Base-by-base conservation (phyloP, 2,797 vertebrate species). In the Hylomyscus alleni region DNA sequence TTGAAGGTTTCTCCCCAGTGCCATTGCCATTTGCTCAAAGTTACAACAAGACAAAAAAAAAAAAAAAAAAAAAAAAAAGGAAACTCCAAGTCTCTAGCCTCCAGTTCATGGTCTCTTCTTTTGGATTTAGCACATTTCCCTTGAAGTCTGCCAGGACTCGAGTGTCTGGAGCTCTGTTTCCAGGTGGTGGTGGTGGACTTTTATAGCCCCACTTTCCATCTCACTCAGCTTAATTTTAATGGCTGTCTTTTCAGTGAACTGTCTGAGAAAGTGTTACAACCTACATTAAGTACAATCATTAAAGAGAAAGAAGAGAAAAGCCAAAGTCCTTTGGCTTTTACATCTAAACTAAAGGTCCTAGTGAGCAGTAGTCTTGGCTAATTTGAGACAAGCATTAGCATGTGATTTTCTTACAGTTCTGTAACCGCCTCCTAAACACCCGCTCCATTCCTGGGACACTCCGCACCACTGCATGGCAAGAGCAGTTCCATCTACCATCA, bases 211-310 rank as follows among this genome's bases (percentile, higher is more conserved):
- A 78, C 76, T 98, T 97, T 98, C 97, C 97, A 93, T 97, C 92
- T 92, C 92, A 69, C 97, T 98, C 96, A 97, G 97, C 95, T 97
- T 97, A 96, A 96, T 96, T 97, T 97, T 98, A 97, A 96, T 88
- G 83, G 83, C 94, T 85, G 58, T 93, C 91, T 97, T 96, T 84
- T 97, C 89, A 95, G 89, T 72, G 92, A 92, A 90, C 50, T 24
- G 91, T 97, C 97, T 81, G 97, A 97, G 94, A 90, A 96, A 97
- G 92, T 89, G 94, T 97, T 97, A 97, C 93, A 97, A 91, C 89
- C 90, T 91, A 94, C 92, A 85, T 96, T 97, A 97, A 97, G 96
- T 95, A 97, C 96, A 96, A 95, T 95, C 92, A 96, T 97, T 97
- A 91, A 95, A 97, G 67, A 93, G 96, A 95, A 83, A 91, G 87